Evolutionary conservation across 2,797 vertebrate species (phyloP).

Genomic region (Melanotaenia trifasciata): DNA sequence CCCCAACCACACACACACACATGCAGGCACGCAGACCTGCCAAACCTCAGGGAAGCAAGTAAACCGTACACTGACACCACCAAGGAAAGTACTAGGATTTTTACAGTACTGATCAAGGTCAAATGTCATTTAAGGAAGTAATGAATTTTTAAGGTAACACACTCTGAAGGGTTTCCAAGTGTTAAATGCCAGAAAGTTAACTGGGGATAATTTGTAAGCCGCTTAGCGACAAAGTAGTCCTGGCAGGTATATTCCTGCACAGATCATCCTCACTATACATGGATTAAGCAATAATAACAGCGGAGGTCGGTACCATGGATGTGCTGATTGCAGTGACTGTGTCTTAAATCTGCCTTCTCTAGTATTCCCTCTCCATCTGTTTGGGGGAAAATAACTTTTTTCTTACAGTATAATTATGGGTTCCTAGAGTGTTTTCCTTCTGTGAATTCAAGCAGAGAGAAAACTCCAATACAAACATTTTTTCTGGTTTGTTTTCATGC

Average conservation of each 20-base stretch:
- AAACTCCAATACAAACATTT: constrained; percentile 70
- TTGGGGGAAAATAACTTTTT: constrained; percentile 71
- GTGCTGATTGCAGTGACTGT: constrained; percentile 56
- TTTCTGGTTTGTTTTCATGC: constrained; percentile 60
- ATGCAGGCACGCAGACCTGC: constrained; percentile 37
- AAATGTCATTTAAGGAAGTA: constrained; percentile 6
- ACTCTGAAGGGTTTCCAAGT: constrained; percentile 12
- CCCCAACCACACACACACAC: constrained; percentile 6
- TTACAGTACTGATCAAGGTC: constrained; percentile 20
- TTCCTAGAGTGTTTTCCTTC: constrained; percentile 75
- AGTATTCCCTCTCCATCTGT: constrained; percentile 68
- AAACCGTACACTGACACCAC: constrained; percentile 24
- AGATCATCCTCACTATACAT: constrained; percentile 46
- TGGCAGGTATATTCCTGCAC: constrained; percentile 54
- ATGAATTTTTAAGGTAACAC: not conserved
- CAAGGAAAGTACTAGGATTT: constrained; percentile 28
- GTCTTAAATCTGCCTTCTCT: constrained; percentile 56
- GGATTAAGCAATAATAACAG: constrained; percentile 58
- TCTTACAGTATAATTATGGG: constrained; percentile 74
- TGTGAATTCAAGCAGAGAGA: constrained; percentile 59
- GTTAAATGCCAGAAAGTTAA: constrained; percentile 42
- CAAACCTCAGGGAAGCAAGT: constrained; percentile 21
- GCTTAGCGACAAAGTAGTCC: constrained; percentile 42
- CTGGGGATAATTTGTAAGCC: constrained; percentile 40
- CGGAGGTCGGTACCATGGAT: constrained; percentile 38